Conservation (phyloP, 2,888 invertebrate species). For the Neoscelio sp. region DNA sequence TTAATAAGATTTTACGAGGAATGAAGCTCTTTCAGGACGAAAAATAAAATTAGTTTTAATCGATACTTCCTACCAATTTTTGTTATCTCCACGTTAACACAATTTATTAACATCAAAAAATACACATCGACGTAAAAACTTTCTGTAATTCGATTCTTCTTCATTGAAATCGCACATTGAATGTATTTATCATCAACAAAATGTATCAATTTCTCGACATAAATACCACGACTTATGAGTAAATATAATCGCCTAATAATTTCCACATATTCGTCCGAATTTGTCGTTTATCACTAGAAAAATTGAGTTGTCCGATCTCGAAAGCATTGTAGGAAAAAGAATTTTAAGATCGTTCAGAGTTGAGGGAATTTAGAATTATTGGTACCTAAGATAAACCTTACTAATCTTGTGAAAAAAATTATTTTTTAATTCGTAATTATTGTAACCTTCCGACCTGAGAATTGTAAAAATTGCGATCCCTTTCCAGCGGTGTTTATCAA, state of each 20-base stretch:
- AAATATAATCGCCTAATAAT: not conserved
- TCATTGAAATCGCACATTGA: too few relatives aligned
- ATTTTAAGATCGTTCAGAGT: too few relatives aligned
- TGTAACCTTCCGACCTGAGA: conserved; percentile 47
- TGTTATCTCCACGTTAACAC: conserved; percentile 9
- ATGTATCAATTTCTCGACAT: not conserved
- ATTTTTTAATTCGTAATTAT: conserved; percentile 3
- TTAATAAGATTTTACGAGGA: conserved; percentile 31
- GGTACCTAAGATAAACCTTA: conserved; percentile 62
- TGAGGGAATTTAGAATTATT: conserved; percentile 7
- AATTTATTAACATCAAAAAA: not conserved
- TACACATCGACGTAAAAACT: not conserved
- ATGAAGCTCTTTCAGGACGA: conserved; percentile 20
- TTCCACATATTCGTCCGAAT: conserved; percentile 20
- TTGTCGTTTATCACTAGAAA: conserved; percentile 8
- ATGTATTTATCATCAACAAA: too few relatives aligned
- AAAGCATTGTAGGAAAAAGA: conserved; percentile 19
- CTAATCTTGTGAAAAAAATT: conserved; percentile 29
- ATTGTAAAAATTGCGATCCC: conserved; percentile 48
- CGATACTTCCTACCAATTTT: conserved; percentile 18
- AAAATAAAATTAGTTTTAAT: conserved; percentile 43
- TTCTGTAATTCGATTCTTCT: not conserved
- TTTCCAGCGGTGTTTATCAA: too few relatives aligned
- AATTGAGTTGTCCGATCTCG: conserved; percentile 20
- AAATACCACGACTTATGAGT: too few relatives aligned